Conservation (phyloP, 2,113 vertebrate genomes). For the Gallinago media region DNA sequence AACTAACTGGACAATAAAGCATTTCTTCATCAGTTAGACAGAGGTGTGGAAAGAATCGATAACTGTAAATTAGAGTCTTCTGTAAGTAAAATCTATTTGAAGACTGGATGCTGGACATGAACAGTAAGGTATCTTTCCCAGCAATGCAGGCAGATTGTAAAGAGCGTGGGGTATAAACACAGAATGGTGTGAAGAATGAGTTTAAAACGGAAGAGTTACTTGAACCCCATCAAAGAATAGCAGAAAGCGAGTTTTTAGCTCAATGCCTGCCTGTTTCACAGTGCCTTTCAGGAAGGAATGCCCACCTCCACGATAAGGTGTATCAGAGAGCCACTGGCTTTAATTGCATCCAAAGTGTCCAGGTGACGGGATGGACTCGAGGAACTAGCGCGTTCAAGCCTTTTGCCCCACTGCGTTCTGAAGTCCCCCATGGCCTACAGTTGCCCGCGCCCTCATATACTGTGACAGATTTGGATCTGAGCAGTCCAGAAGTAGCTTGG, state of each 20-base stretch:
- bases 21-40: slow-evolving; percentile 13
- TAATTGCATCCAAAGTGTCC: not conserved
- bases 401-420: not conserved
- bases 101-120: not conserved
- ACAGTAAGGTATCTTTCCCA: not conserved
- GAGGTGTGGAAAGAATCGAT: not conserved
- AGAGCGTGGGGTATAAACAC: not conserved
- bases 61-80: slow-evolving; percentile 14
- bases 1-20: slow-evolving; percentile 1
- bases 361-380: not conserved
- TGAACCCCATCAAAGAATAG: not conserved
- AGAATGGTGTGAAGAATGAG: not conserved
- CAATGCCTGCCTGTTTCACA: not conserved
- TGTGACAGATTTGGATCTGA: not conserved
- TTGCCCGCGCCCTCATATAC: fast-evolving
- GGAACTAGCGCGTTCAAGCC: not conserved
- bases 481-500: not conserved
- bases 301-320: not conserved
- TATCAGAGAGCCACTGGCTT: not conserved
- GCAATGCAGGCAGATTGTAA: not conserved
- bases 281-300: not conserved
- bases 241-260: not conserved
- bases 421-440: not conserved
- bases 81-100: slow-evolving; percentile 24
- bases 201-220: not conserved